Percentiles rank a stretch among this genome's conserved stretches.
Evolutionary conservation across 2,797 vertebrate genomes (phyloP).

Genomic region (Monodelphis domestica): DNA sequence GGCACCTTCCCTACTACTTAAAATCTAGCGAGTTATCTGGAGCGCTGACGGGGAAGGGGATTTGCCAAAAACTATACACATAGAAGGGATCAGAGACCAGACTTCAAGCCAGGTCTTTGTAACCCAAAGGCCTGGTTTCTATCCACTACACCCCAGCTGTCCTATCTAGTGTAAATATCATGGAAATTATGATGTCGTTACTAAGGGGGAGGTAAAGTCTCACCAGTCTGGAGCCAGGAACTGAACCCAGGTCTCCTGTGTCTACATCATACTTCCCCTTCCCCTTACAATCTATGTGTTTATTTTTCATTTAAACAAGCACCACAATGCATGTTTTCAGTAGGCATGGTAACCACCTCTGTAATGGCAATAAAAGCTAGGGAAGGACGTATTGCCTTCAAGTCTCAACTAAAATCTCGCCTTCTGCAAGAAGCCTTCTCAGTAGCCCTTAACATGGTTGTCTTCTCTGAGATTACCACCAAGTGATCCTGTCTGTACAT

Average conservation of each 20-base stretch:
- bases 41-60: neutral
- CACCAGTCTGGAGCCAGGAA: neutral
- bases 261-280: neutral
- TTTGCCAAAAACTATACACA: neutral
- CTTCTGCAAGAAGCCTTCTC: neutral
- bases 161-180: neutral
- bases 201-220: neutral
- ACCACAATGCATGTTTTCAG: constrained; percentile 25
- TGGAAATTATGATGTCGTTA: neutral
- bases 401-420: neutral
- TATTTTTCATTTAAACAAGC: constrained; percentile 50
- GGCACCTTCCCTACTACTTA: neutral
- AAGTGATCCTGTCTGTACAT: neutral
- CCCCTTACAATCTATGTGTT: neutral
- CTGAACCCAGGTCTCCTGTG: neutral
- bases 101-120: neutral
- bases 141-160: neutral
- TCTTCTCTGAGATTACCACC: neutral
- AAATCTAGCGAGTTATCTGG: neutral
- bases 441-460: neutral
- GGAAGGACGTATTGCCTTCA: neutral
- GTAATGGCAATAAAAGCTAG: constrained; percentile 15
- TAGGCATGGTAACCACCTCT: constrained; percentile 31
- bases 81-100: neutral
- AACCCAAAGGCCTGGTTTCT: neutral